These are phyloP conservation scores for Drosophila yooni DNA, from an alignment of 2,888 invertebrate genomes.

Conservation along the genomic window DNA sequence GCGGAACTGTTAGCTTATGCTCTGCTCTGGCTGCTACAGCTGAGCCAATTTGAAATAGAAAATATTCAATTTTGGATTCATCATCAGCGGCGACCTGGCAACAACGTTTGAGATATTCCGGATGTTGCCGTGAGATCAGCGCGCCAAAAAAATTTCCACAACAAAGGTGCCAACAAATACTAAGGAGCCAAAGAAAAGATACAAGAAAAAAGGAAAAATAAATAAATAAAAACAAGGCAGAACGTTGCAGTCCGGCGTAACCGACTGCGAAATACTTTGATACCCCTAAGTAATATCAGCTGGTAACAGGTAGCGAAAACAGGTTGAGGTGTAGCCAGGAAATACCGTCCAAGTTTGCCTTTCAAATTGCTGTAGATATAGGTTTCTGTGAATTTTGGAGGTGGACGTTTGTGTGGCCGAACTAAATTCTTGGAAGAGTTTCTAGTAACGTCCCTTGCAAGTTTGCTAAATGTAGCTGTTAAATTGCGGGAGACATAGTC, in stretches of 20 bases:
- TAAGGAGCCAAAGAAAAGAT: constrained; percentile 44
- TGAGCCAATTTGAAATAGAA: constrained; percentile 8
- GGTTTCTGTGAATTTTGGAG: not conserved
- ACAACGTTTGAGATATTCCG: constrained; percentile 26
- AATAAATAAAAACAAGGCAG: not conserved
- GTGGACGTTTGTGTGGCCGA: not conserved
- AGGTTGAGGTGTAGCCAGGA: too few species aligned
- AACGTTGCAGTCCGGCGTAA: too few species aligned
- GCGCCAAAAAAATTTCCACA: constrained; percentile 66
- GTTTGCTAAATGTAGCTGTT: not conserved
- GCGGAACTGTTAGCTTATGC: constrained; percentile 4
- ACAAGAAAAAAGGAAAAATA: constrained; percentile 1
- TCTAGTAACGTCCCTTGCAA: not conserved
- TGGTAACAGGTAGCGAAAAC: too few species aligned
- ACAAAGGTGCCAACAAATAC: constrained; percentile 51
- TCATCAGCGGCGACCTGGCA: constrained; percentile 47
- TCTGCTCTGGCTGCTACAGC: constrained; percentile 18
- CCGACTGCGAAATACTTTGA: too few species aligned
- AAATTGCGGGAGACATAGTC: too few species aligned
- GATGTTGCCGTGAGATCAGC: constrained; percentile 57
- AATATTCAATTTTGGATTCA: constrained; percentile 18
- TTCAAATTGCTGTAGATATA: not conserved
- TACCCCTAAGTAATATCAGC: too few species aligned
- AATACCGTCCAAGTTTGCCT: too few species aligned
- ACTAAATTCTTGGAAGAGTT: not conserved